Percentiles rank a stretch among this genome's conserved stretches.
Evolutionary conservation across 2,113 vertebrate species (phyloP).

Genomic region (Tragelaphus imberbis): DNA sequence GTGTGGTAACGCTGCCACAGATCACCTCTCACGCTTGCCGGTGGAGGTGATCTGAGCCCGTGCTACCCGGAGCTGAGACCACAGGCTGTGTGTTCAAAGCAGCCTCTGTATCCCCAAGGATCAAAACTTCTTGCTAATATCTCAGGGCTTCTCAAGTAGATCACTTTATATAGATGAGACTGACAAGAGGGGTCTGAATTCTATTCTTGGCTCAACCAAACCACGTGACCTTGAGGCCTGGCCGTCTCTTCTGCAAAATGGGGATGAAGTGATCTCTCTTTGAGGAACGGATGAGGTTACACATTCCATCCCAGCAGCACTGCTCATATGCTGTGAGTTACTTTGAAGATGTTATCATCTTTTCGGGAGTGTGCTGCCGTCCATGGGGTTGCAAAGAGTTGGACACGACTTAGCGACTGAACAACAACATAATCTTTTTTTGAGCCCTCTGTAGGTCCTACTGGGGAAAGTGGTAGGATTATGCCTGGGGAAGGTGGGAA

Average conservation of each 20-base stretch:
- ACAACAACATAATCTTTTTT: background rate
- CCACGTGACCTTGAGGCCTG: background rate
- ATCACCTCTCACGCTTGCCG: background rate
- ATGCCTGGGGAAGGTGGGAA: background rate
- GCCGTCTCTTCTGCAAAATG: background rate
- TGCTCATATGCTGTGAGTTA: background rate
- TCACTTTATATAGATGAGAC: background rate
- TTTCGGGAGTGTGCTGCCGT: background rate
- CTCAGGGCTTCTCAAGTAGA: background rate
- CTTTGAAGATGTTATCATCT: background rate
- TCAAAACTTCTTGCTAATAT: background rate
- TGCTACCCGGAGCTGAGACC: background rate
- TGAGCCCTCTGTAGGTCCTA: background rate
- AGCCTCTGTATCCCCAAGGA: background rate
- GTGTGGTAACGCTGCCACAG: background rate
- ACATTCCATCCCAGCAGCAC: background rate
- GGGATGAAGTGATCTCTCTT: background rate
- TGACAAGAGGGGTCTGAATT: background rate
- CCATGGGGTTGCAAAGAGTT: background rate
- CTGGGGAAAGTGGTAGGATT: background rate
- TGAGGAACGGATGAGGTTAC: background rate
- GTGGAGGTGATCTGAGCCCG: background rate
- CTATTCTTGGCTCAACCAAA: background rate
- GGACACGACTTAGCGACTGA: accelerated
- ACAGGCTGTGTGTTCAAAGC: background rate